These are phyloP conservation scores for Apeltes quadracus DNA, from an alignment of 2,113 vertebrate genomes.

Conservation along the genomic window DNA sequence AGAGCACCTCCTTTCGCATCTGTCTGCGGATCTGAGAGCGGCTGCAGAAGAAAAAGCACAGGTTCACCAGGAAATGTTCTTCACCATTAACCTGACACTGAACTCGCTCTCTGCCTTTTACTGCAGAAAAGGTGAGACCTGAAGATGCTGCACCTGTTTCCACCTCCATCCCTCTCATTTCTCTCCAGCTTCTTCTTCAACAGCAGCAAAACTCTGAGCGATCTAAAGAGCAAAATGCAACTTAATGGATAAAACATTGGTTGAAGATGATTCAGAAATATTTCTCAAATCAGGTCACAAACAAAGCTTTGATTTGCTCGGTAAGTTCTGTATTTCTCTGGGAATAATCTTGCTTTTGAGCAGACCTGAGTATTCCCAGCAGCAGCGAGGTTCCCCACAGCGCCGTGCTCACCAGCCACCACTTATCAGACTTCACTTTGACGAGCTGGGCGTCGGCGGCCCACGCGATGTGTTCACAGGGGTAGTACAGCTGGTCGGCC, in stretches of 20 bases:
- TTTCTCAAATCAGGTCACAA: not conserved
- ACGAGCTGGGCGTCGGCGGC: constrained; percentile 87
- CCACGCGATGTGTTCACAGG: constrained; percentile 95
- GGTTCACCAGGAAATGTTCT: not conserved
- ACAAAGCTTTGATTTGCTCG: not conserved
- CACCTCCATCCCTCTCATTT: constrained; percentile 17
- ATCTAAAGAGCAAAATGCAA: constrained; percentile 61
- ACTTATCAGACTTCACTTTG: constrained; percentile 77
- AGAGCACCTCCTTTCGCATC: constrained; percentile 79
- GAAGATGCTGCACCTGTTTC: constrained; percentile 57
- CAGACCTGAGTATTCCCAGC: constrained; percentile 86
- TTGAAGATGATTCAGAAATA: not conserved
- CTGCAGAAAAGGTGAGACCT: not conserved
- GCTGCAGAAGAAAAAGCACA: constrained; percentile 15
- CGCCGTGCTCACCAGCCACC: constrained; percentile 87
- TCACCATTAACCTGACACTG: not conserved
- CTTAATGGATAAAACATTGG: not conserved
- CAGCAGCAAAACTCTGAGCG: constrained; percentile 73
- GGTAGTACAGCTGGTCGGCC: constrained; percentile 95
- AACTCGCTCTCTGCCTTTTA: not conserved
- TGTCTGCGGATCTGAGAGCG: constrained; percentile 55
- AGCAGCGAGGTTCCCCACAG: constrained; percentile 89
- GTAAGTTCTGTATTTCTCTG: not conserved
- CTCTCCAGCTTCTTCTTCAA: constrained; percentile 72
- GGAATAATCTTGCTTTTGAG: not conserved